A percentile compares a stretch with the other conserved stretches of the same genome.
Evolutionary conservation across 2,797 vertebrate genomes (phyloP).

Genomic region (Hippocampus kuda): DNA sequence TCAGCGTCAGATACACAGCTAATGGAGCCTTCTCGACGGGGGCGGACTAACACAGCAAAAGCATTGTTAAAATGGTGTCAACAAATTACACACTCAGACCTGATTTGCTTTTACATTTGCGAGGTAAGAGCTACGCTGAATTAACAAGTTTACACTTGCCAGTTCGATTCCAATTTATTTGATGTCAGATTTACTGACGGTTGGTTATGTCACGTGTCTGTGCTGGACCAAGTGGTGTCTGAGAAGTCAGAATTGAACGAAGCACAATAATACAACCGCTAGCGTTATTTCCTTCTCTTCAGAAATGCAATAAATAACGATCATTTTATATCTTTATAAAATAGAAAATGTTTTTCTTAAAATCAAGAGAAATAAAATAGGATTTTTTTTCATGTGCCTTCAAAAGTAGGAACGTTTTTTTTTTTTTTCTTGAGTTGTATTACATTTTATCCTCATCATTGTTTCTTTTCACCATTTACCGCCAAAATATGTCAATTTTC

Average conservation of each 20-base stretch:
- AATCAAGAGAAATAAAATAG: background rate
- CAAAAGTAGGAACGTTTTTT: too few relatives aligned
- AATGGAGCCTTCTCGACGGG: conserved; percentile 61
- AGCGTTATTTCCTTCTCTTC: too few relatives aligned
- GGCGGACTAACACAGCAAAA: conserved; percentile 54
- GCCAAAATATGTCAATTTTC: background rate
- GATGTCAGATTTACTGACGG: background rate
- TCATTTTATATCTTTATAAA: background rate
- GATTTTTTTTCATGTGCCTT: too few relatives aligned
- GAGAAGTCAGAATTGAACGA: background rate
- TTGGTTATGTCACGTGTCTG: conserved; percentile 5
- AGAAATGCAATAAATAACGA: background rate
- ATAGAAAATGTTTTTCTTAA: background rate
- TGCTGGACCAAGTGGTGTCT: too few relatives aligned
- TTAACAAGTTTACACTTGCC: conserved; percentile 8
- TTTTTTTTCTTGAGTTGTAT: too few relatives aligned
- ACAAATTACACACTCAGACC: conserved; percentile 2
- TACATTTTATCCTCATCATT: background rate
- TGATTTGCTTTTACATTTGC: conserved; percentile 17
- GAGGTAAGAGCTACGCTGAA: conserved; percentile 19
- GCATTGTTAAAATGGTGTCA: conserved; percentile 36
- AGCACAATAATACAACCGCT: too few relatives aligned
- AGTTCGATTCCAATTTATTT: conserved; percentile 1
- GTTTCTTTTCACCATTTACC: background rate
- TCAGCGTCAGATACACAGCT: conserved; percentile 62